Conservation (phyloP, 2,888 invertebrate genomes). For the Agrochola lota region DNA sequence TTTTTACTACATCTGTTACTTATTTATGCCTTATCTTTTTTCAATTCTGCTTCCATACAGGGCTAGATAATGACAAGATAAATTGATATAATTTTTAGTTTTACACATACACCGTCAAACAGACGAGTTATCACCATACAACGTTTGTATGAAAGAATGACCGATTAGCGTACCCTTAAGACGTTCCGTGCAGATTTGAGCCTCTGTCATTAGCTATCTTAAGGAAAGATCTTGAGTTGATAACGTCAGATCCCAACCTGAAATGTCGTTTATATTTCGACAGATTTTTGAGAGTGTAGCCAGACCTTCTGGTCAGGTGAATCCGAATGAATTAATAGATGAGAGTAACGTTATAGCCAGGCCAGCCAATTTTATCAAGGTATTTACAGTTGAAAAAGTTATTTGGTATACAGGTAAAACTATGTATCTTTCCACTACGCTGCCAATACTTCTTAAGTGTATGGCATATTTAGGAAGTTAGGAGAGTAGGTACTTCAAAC, state of each 20-base stretch:
- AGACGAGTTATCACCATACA: too few relatives aligned
- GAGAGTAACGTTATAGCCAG: too few relatives aligned
- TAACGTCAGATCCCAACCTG: background rate
- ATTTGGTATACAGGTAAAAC: background rate
- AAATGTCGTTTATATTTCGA: slow-evolving; percentile 1
- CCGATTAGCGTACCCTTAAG: too few relatives aligned
- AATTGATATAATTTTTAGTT: too few relatives aligned
- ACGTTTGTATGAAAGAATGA: too few relatives aligned
- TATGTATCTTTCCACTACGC: background rate
- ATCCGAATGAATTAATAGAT: background rate
- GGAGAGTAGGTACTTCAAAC: background rate
- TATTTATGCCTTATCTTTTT: too few relatives aligned
- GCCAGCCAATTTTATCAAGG: background rate
- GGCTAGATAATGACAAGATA: too few relatives aligned
- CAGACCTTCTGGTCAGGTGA: background rate
- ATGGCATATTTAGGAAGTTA: background rate
- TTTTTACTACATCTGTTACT: too few relatives aligned
- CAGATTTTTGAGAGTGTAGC: background rate
- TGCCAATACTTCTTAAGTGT: too few relatives aligned
- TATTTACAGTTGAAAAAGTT: background rate
- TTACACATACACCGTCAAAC: too few relatives aligned
- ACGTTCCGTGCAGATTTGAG: background rate
- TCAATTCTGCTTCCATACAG: too few relatives aligned
- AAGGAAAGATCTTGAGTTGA: background rate
- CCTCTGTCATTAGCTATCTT: slow-evolving; percentile 16